phyloP scores from a whole-genome alignment of 1,140 invertebrate species.

The Mamestra configurata region DNA sequence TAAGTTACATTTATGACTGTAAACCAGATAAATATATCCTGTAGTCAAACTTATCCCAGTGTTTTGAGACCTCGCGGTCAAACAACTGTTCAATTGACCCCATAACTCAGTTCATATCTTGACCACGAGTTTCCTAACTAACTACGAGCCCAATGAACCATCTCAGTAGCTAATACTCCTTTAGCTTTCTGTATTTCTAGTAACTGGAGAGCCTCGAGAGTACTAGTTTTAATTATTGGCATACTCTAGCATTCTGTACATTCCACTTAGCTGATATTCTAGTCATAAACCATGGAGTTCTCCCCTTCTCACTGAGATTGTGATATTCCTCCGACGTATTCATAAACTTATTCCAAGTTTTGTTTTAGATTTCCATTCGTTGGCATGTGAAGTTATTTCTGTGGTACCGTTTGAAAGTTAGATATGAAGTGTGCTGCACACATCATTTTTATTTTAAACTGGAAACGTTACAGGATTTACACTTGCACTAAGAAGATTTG shows the following conservation, averaged over 20 bases:
- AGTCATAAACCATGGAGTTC: background rate
- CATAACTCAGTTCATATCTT: background rate
- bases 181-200: background rate
- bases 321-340: background rate
- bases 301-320: background rate
- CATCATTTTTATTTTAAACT: background rate
- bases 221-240: background rate
- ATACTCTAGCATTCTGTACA: background rate
- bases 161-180: too few species aligned
- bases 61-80: too few species aligned
- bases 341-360: conserved; percentile 26
- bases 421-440: background rate
- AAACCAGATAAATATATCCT: too few species aligned
- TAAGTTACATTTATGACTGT: too few species aligned
- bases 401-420: background rate
- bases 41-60: too few species aligned
- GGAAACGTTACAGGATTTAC: background rate
- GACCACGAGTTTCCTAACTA: too few species aligned
- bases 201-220: background rate
- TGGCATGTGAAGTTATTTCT: background rate
- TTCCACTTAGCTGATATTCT: conserved; percentile 13
- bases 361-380: conserved; percentile 24
- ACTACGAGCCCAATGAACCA: background rate
- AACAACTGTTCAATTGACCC: background rate
- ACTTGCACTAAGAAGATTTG: too few species aligned